Conservation (phyloP, 2,113 vertebrate species). For the Brachypodius melanocephalos region DNA sequence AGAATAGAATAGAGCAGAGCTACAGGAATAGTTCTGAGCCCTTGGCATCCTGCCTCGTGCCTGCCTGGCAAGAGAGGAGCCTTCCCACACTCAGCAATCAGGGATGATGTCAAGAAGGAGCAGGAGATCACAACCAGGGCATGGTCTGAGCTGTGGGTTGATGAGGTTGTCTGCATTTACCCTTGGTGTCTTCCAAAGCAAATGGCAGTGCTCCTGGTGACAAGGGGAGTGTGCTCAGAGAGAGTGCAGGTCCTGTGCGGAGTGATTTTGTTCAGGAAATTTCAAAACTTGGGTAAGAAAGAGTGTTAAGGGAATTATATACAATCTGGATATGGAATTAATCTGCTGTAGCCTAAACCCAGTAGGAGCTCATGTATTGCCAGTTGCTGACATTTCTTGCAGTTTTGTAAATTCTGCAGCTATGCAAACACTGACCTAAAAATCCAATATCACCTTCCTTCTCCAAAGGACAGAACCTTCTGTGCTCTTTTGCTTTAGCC, state of each 20-base stretch:
- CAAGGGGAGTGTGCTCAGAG: neutral
- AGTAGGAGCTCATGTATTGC: neutral
- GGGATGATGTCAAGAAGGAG: neutral
- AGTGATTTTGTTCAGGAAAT: slow-evolving; percentile 17
- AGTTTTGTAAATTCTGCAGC: neutral
- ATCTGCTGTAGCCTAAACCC: neutral
- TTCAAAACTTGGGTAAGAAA: slow-evolving; percentile 14
- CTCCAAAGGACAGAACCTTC: neutral
- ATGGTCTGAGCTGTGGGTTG: neutral
- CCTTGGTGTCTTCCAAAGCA: neutral
- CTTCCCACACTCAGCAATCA: accelerated
- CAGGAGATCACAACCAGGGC: neutral
- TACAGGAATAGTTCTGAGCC: neutral
- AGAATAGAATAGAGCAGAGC: neutral
- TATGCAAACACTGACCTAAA: slow-evolving; percentile 6
- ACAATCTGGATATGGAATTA: slow-evolving; percentile 12
- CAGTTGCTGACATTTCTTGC: neutral
- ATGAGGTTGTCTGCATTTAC: neutral
- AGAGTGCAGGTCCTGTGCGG: neutral
- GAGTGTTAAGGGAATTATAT: slow-evolving; percentile 31
- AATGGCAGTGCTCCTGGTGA: neutral
- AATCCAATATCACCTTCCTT: neutral
- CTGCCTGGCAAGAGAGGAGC: neutral
- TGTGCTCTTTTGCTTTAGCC: neutral
- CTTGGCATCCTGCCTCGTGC: neutral